phyloP scores from a whole-genome alignment of 1,140 invertebrate genomes.

The Drosophila pachea region DNA sequence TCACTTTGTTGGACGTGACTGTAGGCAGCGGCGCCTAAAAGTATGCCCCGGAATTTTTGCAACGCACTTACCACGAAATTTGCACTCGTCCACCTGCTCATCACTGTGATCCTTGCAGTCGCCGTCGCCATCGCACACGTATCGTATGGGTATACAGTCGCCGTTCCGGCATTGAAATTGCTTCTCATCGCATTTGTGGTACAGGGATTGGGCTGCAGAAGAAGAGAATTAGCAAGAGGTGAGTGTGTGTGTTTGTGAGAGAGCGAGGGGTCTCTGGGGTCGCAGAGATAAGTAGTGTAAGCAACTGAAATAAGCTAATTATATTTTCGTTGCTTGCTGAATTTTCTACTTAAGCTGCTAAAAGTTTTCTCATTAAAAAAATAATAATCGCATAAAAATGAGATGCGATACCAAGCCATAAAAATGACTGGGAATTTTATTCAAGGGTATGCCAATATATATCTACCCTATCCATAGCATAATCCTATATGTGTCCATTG shows the following conservation, averaged over 20 bases:
- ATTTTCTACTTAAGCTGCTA: conserved; percentile 43
- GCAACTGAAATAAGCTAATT: conserved; percentile 70
- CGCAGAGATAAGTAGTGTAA: conserved; percentile 34
- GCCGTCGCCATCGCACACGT: conserved; percentile 87
- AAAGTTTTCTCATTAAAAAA: conserved; percentile 73
- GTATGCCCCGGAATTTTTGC: conserved; percentile 38
- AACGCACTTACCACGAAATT: conserved; percentile 80
- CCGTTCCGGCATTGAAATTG: conserved; percentile 89
- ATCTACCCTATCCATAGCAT: too few species aligned
- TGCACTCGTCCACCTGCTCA: conserved; percentile 85
- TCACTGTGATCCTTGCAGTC: conserved; percentile 91
- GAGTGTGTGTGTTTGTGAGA: not conserved
- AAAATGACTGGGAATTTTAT: not conserved
- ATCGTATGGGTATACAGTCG: conserved; percentile 89
- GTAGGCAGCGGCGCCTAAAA: conserved; percentile 46
- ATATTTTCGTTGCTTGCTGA: conserved; percentile 20
- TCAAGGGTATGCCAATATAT: too few species aligned
- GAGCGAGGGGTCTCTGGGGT: conserved; percentile 17
- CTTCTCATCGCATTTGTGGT: conserved; percentile 82
- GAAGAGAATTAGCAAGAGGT: not conserved
- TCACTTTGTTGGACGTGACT: conserved; percentile 43
- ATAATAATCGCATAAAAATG: conserved; percentile 16
- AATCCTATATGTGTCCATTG: too few species aligned
- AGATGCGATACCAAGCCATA: conserved; percentile 12
- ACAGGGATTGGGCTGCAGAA: conserved; percentile 63